Base-by-base conservation (phyloP, 2,797 vertebrate genomes). In the Typhlichthys subterraneus region DNA sequence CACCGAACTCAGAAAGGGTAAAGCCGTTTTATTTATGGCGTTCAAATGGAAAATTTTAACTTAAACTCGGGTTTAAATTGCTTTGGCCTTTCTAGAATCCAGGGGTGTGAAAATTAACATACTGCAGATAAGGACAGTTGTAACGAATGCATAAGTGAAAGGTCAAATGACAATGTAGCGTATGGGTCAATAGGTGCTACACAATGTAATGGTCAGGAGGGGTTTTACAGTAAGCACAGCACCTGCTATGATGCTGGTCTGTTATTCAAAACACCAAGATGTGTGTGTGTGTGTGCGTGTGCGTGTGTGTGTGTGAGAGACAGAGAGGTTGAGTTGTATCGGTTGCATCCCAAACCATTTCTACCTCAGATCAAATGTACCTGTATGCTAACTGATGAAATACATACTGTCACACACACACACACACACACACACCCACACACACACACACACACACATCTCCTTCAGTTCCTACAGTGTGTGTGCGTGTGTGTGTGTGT, bases 281-380 rank as follows among this genome's bases (percentile, higher is more conserved):
- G 14, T 17, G 14, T 33, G 53, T 57, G 54, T 14, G 12, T 59
- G 57, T 1, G 29, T 14, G n/a, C 7, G 53, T 59, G 55, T 15
- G 49, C 38, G 45, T 45, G 33, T 56, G 31, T 38, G 63, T 57
- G 11, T 50, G 53, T 17, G 14, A 65, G 48, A 59, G 33, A 42
- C 51, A 56, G 12, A 66, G n/a, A 38, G 60, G 50, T 42, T 53
- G 67, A 33, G 56, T 68, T 29, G 38, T 65, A 75, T 75, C 56
- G 75, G 56, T 57, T 73, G 66, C 75, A 69, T 72, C 80, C 48
- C 58, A 71, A 69, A 73, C 72, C n/a, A 57, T 68, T 81, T 77
- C 57, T 51, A 47, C 54, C 48, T 75, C 45, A 33, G 42, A 66
- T 70, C 73, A 71, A 71, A 69, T 29, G 31, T 66, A 23, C 23